Base-by-base conservation (phyloP, 2,113 vertebrate species). In the Myotis brandtii region DNA sequence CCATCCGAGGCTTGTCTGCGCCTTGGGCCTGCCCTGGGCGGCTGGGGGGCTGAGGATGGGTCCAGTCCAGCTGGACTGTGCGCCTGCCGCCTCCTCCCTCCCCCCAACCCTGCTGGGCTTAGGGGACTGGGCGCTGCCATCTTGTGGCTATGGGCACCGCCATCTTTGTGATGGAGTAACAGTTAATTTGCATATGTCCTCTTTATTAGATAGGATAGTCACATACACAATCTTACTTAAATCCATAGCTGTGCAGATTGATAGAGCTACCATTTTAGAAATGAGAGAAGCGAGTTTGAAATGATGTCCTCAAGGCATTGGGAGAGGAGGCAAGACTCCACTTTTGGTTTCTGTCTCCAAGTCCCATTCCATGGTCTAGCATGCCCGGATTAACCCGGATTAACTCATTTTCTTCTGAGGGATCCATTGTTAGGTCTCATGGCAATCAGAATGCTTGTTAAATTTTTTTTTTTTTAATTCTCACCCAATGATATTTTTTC, bases 291-390 rank as follows among this genome's bases (percentile, higher is more conserved):
- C 59, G 56, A 54, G 52, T 85, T 93, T 40, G 27, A 66, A 72
- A 89, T 67, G 46, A 43, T 86, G 32, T 27, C 48, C 77, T 48
- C 27, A 73, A 20, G 62, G 52, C 6, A 5, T 4, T 50, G 50
- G 73, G 18, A 21, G 37, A 56, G 40, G 43, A 75, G 23, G 18
- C 25, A 27, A 50, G 43, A 27, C 43, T 75, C 72, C 25, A 23
- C 52, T 73, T 30, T n/a, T 4, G 73, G 37, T 37, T 54, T 76
- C 32, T n/a, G 73, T 34, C 75, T 90, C 93, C 43, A 14, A 59
- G 32, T 11, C 32, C 43, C 6, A 2, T 46, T 8, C 0, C n/a
- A 5, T 11, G 52, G 72, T 40, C 1, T 6, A 66, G 14, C 32
- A 6, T 59, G 20, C 46, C 59, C 43, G 43, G 43, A 43, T 43